phyloP scores from a whole-genome alignment of 37 sponge, comb jelly and placozoan species.

The Axinella damicornis region DNA sequence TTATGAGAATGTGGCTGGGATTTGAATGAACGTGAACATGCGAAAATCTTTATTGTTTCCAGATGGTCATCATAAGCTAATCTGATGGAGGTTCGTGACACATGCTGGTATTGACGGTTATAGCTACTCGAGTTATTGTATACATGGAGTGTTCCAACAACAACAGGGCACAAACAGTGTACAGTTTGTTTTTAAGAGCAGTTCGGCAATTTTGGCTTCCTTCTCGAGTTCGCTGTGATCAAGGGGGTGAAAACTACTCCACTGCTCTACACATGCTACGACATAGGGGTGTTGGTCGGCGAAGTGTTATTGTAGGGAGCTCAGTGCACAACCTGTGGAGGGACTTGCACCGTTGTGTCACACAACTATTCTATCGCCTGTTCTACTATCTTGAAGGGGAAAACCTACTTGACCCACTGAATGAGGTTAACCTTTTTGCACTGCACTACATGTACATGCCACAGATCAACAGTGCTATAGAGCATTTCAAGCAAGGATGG shows the following conservation, averaged over 20 bases:
- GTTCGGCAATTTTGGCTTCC: constrained; percentile 48
- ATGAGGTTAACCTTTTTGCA: constrained; percentile 44
- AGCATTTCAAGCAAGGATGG: constrained; percentile 52
- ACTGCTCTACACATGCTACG: constrained; percentile 61
- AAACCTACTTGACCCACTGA: constrained; percentile 29
- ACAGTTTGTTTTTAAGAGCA: constrained; percentile 17
- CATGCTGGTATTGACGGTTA: constrained; percentile 41
- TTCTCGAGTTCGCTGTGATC: constrained; percentile 53
- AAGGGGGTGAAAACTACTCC: constrained; percentile 56
- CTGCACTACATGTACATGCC: constrained; percentile 58
- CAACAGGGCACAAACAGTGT: constrained; percentile 59
- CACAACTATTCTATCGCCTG: constrained; percentile 47
- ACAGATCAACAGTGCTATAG: constrained; percentile 44
- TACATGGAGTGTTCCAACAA: constrained; percentile 48
- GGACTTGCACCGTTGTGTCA: constrained; percentile 66
- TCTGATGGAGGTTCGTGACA: constrained; percentile 38
- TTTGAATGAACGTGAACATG: too few species aligned
- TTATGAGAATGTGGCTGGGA: too few species aligned
- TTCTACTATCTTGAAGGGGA: constrained; percentile 64
- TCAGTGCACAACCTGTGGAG: constrained; percentile 70
- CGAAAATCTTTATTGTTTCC: too few species aligned
- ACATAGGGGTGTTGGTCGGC: constrained; percentile 41
- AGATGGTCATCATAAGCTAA: constrained; percentile 63
- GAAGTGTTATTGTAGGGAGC: constrained; percentile 47
- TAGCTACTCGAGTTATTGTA: constrained; percentile 32